Evolutionary conservation across 2,888 invertebrate genomes (phyloP).

Genomic region (Lysandra bellargus): DNA sequence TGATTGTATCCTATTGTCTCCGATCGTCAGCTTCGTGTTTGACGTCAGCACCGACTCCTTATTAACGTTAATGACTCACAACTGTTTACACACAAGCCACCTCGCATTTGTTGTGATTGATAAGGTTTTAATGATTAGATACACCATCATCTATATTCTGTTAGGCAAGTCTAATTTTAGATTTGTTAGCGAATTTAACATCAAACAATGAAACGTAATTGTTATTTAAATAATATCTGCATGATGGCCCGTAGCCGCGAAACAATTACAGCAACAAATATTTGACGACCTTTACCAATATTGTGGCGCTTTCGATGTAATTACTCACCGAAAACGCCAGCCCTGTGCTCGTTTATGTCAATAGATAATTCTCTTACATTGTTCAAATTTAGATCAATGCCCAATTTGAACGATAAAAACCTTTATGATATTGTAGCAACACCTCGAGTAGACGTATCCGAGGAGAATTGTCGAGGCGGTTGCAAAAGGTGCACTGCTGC

Average conservation of each 20-base stretch:
- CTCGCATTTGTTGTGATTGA: not conserved
- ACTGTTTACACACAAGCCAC: slow-evolving; percentile 1
- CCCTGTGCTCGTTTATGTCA: slow-evolving; percentile 54
- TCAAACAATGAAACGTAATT: not conserved
- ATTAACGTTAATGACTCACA: slow-evolving; percentile 30
- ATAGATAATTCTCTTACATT: slow-evolving; percentile 37
- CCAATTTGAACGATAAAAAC: slow-evolving; percentile 22
- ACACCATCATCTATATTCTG: not conserved
- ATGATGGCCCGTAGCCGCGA: not conserved
- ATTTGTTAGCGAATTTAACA: not conserved
- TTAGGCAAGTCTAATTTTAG: not conserved
- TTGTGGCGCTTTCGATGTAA: slow-evolving; percentile 37
- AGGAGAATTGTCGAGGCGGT: slow-evolving; percentile 56
- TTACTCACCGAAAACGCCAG: not conserved
- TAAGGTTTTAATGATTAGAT: not conserved
- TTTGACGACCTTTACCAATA: slow-evolving; percentile 13
- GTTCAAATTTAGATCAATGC: slow-evolving; percentile 48
- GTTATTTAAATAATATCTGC: not conserved
- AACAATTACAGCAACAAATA: slow-evolving; percentile 16
- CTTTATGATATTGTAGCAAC: slow-evolving; percentile 53
- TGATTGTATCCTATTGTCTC: slow-evolving; percentile 46
- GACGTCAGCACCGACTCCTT: slow-evolving; percentile 36
- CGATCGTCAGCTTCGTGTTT: slow-evolving; percentile 36
- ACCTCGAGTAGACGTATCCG: slow-evolving; percentile 58
- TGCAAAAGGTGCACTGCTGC: slow-evolving; percentile 71